These are phyloP conservation scores for Drosophila meridionalis DNA, from an alignment of 2,888 invertebrate species.

Conservation along the genomic window DNA sequence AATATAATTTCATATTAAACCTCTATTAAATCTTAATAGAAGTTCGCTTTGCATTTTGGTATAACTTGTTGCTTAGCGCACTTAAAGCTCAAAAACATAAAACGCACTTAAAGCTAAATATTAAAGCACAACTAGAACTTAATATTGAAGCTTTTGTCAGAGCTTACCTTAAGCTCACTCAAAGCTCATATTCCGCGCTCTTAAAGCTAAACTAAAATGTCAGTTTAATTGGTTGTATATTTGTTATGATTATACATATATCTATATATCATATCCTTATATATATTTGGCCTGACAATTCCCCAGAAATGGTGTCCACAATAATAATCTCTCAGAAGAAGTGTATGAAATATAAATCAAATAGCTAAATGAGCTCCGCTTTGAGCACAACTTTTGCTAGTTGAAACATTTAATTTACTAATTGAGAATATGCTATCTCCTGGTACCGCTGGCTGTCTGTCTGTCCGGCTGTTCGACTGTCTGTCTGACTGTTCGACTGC, in stretches of 20 bases:
- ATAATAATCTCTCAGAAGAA: background rate
- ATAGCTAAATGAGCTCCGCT: conserved; percentile 10
- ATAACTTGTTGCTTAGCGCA: background rate
- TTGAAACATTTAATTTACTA: conserved; percentile 47
- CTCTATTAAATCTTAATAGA: too few relatives aligned
- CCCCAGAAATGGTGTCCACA: background rate
- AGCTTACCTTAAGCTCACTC: background rate
- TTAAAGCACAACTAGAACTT: too few relatives aligned
- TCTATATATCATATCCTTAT: too few relatives aligned
- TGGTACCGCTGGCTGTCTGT: background rate
- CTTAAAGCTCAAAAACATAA: background rate
- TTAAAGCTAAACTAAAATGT: background rate
- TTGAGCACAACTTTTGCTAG: conserved; percentile 9
- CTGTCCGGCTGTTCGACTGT: too few relatives aligned
- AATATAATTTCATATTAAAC: too few relatives aligned
- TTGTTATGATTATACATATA: too few relatives aligned
- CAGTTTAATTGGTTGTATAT: too few relatives aligned
- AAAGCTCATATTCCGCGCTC: background rate
- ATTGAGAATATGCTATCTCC: conserved; percentile 29
- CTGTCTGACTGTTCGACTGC: background rate
- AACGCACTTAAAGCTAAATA: too few relatives aligned
- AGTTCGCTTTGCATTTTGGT: too few relatives aligned
- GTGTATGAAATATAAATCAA: conserved; percentile 4
- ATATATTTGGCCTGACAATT: background rate
- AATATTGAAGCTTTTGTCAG: too few relatives aligned